Conservation (phyloP, 2,888 invertebrate species). For the Drosophila cognata region DNA sequence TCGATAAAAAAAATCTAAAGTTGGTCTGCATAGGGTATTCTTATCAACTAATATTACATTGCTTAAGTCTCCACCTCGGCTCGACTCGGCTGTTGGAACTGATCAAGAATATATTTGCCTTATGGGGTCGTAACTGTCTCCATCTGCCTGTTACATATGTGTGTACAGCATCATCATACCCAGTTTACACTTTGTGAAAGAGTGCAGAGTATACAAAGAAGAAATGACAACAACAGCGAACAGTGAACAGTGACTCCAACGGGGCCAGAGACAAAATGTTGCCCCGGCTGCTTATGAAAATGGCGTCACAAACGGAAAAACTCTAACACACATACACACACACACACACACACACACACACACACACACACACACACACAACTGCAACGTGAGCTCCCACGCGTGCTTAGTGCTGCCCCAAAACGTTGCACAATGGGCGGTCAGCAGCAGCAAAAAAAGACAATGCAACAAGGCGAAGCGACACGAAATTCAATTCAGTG, state of each 20-base stretch:
- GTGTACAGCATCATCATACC: background rate
- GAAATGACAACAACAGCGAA: slow-evolving; percentile 15
- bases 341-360: slow-evolving; percentile 1
- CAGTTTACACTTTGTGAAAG: background rate
- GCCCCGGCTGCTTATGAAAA: slow-evolving; percentile 74
- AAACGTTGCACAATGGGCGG: slow-evolving; percentile 63
- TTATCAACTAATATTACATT: too few species aligned
- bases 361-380: slow-evolving; percentile 1
- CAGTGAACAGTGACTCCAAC: slow-evolving; percentile 27
- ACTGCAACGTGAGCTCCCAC: slow-evolving; percentile 59
- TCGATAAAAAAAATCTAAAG: background rate
- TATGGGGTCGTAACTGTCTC: background rate
- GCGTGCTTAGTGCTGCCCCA: slow-evolving; percentile 53
- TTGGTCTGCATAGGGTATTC: background rate
- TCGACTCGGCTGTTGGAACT: background rate
- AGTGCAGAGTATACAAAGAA: slow-evolving; percentile 9
- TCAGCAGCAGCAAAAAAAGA: slow-evolving; percentile 4
- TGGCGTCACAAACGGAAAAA: slow-evolving; percentile 70
- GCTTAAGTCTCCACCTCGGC: too few species aligned
- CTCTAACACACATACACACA: slow-evolving; percentile 19
- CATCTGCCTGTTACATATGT: background rate
- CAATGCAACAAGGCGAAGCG: background rate
- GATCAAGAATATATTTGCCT: background rate
- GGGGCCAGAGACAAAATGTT: slow-evolving; percentile 64
- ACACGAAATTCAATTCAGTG: slow-evolving; percentile 8